Percentiles rank a stretch among this genome's conserved stretches.
Evolutionary conservation across 2,113 vertebrate species (phyloP).

Genomic region (Amia ocellicauda): DNA sequence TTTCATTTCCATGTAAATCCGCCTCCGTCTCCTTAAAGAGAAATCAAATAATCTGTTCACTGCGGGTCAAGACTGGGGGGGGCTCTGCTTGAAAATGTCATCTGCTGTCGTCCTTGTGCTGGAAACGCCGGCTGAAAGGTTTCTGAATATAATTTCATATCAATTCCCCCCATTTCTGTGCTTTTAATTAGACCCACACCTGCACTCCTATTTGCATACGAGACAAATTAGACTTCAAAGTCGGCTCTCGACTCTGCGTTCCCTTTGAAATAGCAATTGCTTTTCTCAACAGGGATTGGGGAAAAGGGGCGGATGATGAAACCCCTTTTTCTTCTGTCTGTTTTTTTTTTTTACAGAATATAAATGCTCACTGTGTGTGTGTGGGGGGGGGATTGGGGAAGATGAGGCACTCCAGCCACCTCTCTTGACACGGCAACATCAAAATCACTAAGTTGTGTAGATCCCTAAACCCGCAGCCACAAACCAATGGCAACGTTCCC

Average conservation of each 20-base stretch:
- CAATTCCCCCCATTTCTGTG: no score
- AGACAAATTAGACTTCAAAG: not conserved
- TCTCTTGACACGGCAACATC: no score
- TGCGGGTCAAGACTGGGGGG: conserved; percentile 29
- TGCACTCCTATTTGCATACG: not conserved
- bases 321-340: not conserved
- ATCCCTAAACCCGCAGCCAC: no score
- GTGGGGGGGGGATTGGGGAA: no score
- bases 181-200: not conserved
- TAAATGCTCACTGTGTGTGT: no score
- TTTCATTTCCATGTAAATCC: conserved; percentile 53
- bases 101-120: not conserved
- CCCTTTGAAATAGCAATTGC: not conserved
- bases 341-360: conserved; percentile 10
- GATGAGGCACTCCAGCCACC: no score
- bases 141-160: not conserved
- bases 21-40: conserved; percentile 43
- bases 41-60: conserved; percentile 43
- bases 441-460: no score
- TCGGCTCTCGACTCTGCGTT: not conserved
- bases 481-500: no score
- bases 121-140: not conserved
- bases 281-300: not conserved
- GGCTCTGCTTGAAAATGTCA: not conserved
- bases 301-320: not conserved